These are phyloP conservation scores for Habropoda laboriosa DNA, from an alignment of 1,140 invertebrate genomes.

Conservation along the genomic window DNA sequence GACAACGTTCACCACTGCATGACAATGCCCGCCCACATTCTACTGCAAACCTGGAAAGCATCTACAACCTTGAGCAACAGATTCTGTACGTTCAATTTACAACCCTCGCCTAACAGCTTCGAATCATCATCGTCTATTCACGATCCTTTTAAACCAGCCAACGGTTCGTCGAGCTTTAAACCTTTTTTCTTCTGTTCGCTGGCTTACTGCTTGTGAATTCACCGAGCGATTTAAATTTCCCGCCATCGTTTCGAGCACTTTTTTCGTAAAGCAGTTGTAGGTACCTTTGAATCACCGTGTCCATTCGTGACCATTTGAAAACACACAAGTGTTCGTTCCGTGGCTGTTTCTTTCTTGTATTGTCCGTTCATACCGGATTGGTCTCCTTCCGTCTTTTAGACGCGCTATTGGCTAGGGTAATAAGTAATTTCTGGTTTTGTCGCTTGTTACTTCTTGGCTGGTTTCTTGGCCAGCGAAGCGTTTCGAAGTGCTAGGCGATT, in stretches of 20 bases:
- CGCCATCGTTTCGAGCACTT: background rate
- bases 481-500: background rate
- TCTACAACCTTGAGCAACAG: constrained; percentile 31
- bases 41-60: constrained; percentile 37
- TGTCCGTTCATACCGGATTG: background rate
- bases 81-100: constrained; percentile 17
- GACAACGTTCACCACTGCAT: constrained; percentile 15
- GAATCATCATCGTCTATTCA: constrained; percentile 34
- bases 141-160: background rate
- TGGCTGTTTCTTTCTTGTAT: background rate
- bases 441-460: background rate
- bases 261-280: background rate
- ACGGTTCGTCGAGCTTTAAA: background rate
- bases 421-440: constrained; percentile 14
- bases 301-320: background rate
- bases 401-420: background rate
- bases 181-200: no score
- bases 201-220: no score
- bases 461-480: constrained; percentile 9
- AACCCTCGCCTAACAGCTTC: constrained; percentile 1
- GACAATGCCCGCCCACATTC: constrained; percentile 39
- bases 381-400: background rate
- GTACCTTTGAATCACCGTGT: background rate
- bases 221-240: no score
- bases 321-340: background rate